Conservation (phyloP, 2,797 vertebrate genomes). For the Brotula barbata region DNA sequence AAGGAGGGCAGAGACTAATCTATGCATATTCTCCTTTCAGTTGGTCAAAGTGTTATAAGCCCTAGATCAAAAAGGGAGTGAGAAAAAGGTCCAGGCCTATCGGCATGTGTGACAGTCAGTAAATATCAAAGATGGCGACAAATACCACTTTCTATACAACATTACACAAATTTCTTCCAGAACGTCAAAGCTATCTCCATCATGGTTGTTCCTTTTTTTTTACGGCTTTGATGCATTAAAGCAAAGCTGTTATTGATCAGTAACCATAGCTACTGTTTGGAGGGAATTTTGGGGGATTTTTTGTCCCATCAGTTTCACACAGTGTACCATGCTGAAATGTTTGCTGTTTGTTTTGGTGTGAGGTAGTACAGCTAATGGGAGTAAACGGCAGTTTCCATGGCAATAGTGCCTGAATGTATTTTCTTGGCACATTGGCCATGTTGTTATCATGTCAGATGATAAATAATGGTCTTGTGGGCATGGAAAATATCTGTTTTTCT, state of each 20-base stretch:
- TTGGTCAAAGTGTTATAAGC: constrained; percentile 55
- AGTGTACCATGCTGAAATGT: constrained; percentile 29
- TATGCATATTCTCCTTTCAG: constrained; percentile 53
- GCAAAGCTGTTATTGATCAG: constrained; percentile 58
- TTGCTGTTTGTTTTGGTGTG: constrained; percentile 54
- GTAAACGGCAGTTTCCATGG: constrained; percentile 46
- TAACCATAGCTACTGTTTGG: constrained; percentile 69
- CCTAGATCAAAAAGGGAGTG: constrained; percentile 50
- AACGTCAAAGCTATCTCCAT: constrained; percentile 28
- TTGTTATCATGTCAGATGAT: constrained; percentile 69
- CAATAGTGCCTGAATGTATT: constrained; percentile 38
- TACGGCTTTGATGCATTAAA: constrained; percentile 47
- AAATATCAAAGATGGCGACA: constrained; percentile 40
- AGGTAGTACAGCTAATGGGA: constrained; percentile 31
- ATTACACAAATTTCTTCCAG: constrained; percentile 48
- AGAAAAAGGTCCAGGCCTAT: constrained; percentile 21
- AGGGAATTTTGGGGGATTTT: constrained; percentile 31
- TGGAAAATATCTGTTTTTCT: constrained; percentile 65
- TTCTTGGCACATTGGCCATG: constrained; percentile 47
- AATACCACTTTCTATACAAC: constrained; percentile 27
- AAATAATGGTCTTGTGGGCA: constrained; percentile 62
- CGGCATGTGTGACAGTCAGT: constrained; percentile 38
- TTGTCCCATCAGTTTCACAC: constrained; percentile 17
- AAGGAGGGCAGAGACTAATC: constrained; percentile 58
- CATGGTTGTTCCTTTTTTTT: constrained; percentile 42